Evolutionary conservation across 2,113 vertebrate species (phyloP).

Genomic region (Forbesichthys papilliferus): DNA sequence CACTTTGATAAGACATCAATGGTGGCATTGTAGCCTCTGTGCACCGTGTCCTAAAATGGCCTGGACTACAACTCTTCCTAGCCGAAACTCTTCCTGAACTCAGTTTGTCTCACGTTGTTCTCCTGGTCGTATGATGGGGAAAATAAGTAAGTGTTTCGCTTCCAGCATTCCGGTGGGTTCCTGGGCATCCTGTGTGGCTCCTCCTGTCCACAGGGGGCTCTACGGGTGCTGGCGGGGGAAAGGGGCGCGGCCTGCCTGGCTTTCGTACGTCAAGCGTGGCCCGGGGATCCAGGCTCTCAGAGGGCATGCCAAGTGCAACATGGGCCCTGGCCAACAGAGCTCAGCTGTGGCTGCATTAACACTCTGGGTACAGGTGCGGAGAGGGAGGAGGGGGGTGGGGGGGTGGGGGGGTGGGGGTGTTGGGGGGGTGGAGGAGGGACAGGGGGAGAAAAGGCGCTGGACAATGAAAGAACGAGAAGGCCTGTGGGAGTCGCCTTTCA

Average conservation of each 20-base stretch:
- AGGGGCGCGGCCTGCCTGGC: conserved; percentile 61
- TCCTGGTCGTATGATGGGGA: background rate
- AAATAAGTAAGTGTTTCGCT: no score
- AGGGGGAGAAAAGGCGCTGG: conserved; percentile 2
- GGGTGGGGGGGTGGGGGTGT: conserved; percentile 23
- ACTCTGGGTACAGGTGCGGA: conserved; percentile 76
- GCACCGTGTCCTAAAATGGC: background rate
- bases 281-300: conserved; percentile 62
- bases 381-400: conserved; percentile 27
- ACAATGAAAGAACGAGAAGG: conserved; percentile 32
- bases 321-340: conserved; percentile 65
- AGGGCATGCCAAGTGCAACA: conserved; percentile 82
- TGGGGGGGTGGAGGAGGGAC: conserved; percentile 27
- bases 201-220: conserved; percentile 61
- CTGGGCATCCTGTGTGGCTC: conserved; percentile 14
- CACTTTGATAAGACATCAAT: background rate
- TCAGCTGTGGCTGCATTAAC: conserved; percentile 65
- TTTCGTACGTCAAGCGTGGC: conserved; percentile 75
- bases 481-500: conserved; percentile 64
- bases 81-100: conserved; percentile 6
- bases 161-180: conserved; percentile 33
- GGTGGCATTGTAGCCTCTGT: no score
- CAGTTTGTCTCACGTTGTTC: background rate
- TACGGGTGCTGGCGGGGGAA: conserved; percentile 14
- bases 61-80: background rate